These are phyloP conservation scores for Clupea harengus DNA, from an alignment of 2,113 vertebrate species.

Conservation along the genomic window DNA sequence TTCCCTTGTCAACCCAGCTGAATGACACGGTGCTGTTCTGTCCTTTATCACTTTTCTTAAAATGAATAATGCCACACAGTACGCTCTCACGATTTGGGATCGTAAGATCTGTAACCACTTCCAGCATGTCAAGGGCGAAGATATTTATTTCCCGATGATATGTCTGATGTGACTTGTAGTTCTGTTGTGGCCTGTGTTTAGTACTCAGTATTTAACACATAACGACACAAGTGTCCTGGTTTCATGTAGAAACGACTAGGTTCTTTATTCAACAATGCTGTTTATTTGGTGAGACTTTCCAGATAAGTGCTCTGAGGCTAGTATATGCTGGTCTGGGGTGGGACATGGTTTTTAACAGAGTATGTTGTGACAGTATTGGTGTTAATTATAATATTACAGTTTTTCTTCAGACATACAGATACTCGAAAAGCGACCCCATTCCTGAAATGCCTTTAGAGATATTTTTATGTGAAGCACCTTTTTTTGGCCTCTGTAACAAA, in stretches of 20 bases:
- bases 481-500: neutral
- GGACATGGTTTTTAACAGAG: too few species aligned
- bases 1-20: neutral
- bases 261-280: neutral
- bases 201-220: neutral
- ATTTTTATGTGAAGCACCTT: neutral
- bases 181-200: neutral
- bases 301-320: neutral
- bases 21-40: neutral
- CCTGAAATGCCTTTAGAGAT: too few species aligned
- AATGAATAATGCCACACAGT: neutral
- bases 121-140: neutral
- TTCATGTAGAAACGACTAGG: neutral
- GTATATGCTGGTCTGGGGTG: too few species aligned
- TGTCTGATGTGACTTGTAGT: neutral
- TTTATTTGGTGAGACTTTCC: neutral
- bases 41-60: neutral
- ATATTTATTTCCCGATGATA: neutral
- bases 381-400: neutral
- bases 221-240: neutral
- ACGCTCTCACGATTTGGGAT: neutral
- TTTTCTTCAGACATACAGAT: neutral
- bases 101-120: neutral
- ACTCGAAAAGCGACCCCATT: neutral
- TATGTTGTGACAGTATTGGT: neutral